Percentiles rank a stretch among this genome's conserved stretches.
Conservation (phyloP, 2,113 vertebrate genomes). For the Lutjanus erythropterus region DNA sequence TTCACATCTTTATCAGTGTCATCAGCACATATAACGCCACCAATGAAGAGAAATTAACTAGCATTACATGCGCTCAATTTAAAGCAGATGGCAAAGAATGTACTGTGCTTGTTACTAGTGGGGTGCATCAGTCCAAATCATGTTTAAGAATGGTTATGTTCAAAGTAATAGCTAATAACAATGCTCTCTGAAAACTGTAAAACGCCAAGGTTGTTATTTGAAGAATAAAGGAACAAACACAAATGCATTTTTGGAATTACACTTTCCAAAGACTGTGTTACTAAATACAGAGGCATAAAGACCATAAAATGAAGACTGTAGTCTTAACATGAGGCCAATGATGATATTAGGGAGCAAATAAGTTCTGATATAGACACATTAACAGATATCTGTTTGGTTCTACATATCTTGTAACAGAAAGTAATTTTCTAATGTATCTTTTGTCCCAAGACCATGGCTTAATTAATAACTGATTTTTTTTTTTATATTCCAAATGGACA, state of each 20-base stretch:
- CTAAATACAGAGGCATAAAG: background rate
- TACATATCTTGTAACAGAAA: background rate
- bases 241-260: background rate
- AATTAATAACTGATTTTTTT: background rate
- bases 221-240: too few relatives aligned
- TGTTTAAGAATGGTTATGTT: background rate
- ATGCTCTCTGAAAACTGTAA: background rate
- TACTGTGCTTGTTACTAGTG: background rate
- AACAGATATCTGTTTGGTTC: too few relatives aligned
- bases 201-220: too few relatives aligned
- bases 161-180: background rate
- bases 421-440: background rate
- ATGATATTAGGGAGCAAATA: too few relatives aligned
- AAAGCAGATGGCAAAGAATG: background rate
- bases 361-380: too few relatives aligned
- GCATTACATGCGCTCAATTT: background rate
- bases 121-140: background rate
- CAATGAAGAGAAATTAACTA: conserved; percentile 1
- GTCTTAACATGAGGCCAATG: too few relatives aligned
- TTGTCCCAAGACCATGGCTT: background rate
- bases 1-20: background rate
- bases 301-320: background rate
- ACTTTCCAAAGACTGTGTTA: background rate
- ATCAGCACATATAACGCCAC: background rate
- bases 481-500: background rate